Conservation (phyloP, 2,888 invertebrate species). For the Linyphia triangularis region DNA sequence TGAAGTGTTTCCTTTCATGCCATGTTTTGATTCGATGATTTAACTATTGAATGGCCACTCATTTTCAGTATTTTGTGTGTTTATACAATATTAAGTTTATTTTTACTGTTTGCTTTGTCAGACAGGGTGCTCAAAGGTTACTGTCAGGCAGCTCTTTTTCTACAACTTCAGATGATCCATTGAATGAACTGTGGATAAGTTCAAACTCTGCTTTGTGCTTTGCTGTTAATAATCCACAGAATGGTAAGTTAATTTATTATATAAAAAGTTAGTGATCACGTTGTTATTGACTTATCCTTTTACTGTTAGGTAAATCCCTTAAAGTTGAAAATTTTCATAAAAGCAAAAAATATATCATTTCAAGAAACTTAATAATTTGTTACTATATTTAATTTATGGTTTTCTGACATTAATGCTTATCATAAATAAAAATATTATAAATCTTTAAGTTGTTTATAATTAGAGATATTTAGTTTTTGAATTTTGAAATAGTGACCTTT, state of each 20-base stretch:
- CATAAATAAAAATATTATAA: no score
- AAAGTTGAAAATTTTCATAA: no score
- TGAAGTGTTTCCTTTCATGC: no score
- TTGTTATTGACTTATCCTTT: not conserved
- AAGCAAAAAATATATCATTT: no score
- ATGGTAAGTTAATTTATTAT: slow-evolving; percentile 29
- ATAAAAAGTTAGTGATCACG: not conserved
- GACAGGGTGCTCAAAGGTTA: slow-evolving; percentile 5
- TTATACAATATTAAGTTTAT: not conserved
- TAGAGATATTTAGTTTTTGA: no score
- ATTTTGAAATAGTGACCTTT: no score
- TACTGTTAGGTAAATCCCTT: not conserved
- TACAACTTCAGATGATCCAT: not conserved
- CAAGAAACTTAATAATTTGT: no score
- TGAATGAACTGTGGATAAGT: slow-evolving; percentile 35
- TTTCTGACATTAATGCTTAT: no score
- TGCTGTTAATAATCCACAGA: slow-evolving; percentile 63
- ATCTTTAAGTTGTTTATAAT: no score
- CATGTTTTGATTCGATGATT: no score
- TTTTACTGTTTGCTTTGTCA: slow-evolving; percentile 4
- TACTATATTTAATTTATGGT: not conserved
- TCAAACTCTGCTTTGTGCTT: slow-evolving; percentile 52
- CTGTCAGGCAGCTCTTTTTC: not conserved
- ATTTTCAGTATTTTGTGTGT: not conserved
- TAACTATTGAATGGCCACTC: no score